Base-by-base conservation (phyloP, 2,888 invertebrate species). In the Steinernema carpocapsae region DNA sequence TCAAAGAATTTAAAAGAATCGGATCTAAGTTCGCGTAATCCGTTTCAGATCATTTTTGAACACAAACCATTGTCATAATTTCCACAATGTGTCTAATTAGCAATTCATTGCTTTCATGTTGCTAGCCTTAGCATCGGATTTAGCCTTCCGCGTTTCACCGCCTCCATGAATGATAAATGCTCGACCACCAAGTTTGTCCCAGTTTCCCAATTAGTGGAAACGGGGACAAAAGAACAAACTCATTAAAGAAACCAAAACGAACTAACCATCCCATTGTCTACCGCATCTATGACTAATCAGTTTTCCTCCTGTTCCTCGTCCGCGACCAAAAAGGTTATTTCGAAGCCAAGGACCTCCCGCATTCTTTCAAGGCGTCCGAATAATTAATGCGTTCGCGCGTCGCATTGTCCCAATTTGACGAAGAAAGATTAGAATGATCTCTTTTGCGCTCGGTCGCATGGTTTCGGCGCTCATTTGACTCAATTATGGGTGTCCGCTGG, bases 121-220 rank as follows among this genome's bases (percentile, higher is more conserved):
- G 32, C 37, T 10, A 37, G 10, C 37, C 3, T 37, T 37, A 37
- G 37, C 37, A 37, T 37, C 37, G 4, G 4, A 3, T 6, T 10
- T 10, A 37, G 10, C 4, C 37, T 37, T 64, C 64, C 22, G 26
- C 64, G 7, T 2, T 32, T 32, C 29, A 29, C 17, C 32, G 26
- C 64, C 64, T 64, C 64, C 64, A 64, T 64, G 37, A 64, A 64
- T 64, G 32, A 64, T 64, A 64, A 64, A 64, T 64, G 32, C 10
- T 29, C 6, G 64, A 64, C 32, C 26, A 29, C 64, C 26, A 17
- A 64, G 29, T 17, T 56, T 56, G 26, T n/a, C 12, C 32, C 37
- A 17, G n/a, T 64, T 26, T 32, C 24, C 32, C 64, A 29, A 64
- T 32, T 32, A 26, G 64, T 2, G 32, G n/a, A n/a, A n/a, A n/a